Percentiles rank a stretch among this genome's conserved stretches.
phyloP scores from a whole-genome alignment of 2,113 vertebrate species.

The Sceloporus tristichus region DNA sequence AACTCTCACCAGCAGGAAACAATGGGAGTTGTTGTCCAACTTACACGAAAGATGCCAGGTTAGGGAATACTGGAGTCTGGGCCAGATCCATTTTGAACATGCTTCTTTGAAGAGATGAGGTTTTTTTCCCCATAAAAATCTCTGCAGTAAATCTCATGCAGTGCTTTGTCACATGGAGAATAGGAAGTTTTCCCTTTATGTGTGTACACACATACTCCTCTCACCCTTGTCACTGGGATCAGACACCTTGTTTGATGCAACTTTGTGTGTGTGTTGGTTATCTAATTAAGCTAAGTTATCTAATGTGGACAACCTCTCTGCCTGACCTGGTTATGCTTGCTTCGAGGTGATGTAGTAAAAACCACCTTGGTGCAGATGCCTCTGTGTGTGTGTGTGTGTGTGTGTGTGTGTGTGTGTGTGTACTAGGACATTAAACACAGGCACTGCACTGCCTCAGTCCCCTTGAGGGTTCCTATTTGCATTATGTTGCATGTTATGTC shows the following conservation, averaged over 20 bases:
- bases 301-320: constrained; percentile 52
- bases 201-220: too few relatives aligned
- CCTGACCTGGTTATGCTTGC: not conserved
- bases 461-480: not conserved
- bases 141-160: too few relatives aligned
- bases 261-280: constrained; percentile 67
- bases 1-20: not conserved
- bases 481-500: too few relatives aligned
- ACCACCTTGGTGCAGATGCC: not conserved
- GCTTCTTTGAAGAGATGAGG: too few relatives aligned
- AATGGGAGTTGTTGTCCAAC: not conserved
- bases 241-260: constrained; percentile 46
- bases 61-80: too few relatives aligned
- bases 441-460: not conserved
- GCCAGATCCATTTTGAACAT: too few relatives aligned
- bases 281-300: constrained; percentile 64
- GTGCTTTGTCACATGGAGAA: too few relatives aligned
- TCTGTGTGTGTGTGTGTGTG: not conserved
- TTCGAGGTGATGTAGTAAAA: not conserved
- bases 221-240: too few relatives aligned
- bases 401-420: not conserved
- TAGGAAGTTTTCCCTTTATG: too few relatives aligned
- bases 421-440: not conserved
- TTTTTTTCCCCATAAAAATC: too few relatives aligned
- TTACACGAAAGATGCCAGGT: too few relatives aligned